Evolutionary conservation across 1,140 invertebrate genomes (phyloP), one percentile per base, ranked within the genome.

Genomic region (Rhizoglyphus robini): DNA sequence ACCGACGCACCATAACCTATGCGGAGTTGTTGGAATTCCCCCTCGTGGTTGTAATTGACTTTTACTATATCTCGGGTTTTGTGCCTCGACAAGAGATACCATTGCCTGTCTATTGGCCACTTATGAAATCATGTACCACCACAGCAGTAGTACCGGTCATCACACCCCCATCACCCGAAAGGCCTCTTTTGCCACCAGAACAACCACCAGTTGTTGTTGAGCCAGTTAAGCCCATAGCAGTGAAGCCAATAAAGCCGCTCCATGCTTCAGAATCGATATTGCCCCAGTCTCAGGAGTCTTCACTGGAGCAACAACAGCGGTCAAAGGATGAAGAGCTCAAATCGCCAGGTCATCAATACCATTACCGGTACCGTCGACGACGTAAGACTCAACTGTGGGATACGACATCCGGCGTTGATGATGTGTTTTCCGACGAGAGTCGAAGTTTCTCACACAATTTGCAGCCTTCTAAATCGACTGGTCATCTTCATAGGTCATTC

Each of bases 21-120:
- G 58, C 58, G 23, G 58, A 60, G 29, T 29, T 60, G 1, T 3
- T 3, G 15, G 58, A 60, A 46, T 60, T 29, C 36, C 58, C 58
- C 15, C 29, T 60, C 15, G 58, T 60, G 1, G n/a, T 30, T n/a
- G 15, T 2, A n/a, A 46, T 60, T 27, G 58, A 60, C 29, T 60
- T 60, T 34, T 60, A 60, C 27, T 60, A 60, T 18, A 60, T 60
- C 36, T 60, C 58, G 58, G 58, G 58, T 2, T 60, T 60, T 15
- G 38, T 46, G 13, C 58, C 58, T 11, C 58, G 29, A 4, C 2
- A 2, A 13, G 58, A 60, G 2, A 23, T 41, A 2, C 3, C 48
- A 32, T 32, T 34, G 27, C 29, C 58, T 13, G 27, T 29, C 29
- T 29, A 32, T 46, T 3, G 58, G n/a, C 15, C 58, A 54, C 20